Evolutionary conservation across 2,888 invertebrate species (phyloP), one percentile per base, ranked within the genome.

Genomic region (Cabera pusaria): DNA sequence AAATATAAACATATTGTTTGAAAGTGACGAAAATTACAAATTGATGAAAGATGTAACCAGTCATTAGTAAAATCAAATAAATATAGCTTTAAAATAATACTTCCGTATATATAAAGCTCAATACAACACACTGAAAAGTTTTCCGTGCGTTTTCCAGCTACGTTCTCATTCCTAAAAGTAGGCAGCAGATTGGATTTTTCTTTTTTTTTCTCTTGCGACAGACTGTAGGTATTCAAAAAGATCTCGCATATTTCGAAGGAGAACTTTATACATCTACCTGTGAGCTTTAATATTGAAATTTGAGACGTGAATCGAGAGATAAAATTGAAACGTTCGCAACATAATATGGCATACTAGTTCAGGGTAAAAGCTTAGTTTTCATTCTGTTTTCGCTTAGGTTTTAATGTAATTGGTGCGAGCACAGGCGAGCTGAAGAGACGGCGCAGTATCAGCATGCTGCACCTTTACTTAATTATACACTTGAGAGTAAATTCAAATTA

Each of bases 81-180:
- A n/a, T n/a, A n/a, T n/a, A n/a, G n/a, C n/a, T n/a, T n/a, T n/a
- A n/a, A n/a, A n/a, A n/a, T n/a, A n/a, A n/a, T n/a, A n/a, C n/a
- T n/a, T n/a, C n/a, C n/a, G n/a, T n/a, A n/a, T n/a, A n/a, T n/a
- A n/a, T n/a, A n/a, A n/a, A n/a, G n/a, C n/a, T n/a, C n/a, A n/a
- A n/a, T n/a, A n/a, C n/a, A n/a, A n/a, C n/a, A 49, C 51, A 52
- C 40, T 50, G 52, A 41, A 61, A 71, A 74, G 58, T 77, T 74
- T 61, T 58, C 51, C 61, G 56, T 59, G 51, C 57, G 58, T 64
- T 63, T 71, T 57, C 62, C 54, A 60, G 52, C 52, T 35, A 31
- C 64, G 67, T 58, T 77, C 67, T 80, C 78, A 80, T 81, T 73
- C 81, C 65, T 71, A 52, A 74, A 78, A 80, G 78, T 78, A 78